phyloP scores from a whole-genome alignment of 1,140 invertebrate genomes.

The Hydropsyche tenuis region DNA sequence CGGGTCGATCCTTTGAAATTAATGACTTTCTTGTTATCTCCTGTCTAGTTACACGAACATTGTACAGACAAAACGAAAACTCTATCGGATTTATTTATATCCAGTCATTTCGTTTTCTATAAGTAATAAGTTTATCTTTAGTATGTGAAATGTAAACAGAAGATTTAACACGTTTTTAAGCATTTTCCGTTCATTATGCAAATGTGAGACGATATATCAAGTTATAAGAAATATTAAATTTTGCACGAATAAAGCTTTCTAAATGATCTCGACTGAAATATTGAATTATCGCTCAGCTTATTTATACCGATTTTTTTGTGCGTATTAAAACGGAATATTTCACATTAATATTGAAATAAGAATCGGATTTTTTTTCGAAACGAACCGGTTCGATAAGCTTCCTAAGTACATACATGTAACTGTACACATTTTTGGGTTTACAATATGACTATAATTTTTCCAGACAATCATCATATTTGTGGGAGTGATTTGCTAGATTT shows the following conservation, averaged over 20 bases:
- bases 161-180: neutral
- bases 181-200: neutral
- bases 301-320: no score
- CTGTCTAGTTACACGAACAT: neutral
- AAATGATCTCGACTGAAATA: neutral
- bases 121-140: neutral
- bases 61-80: neutral
- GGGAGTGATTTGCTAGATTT: no score
- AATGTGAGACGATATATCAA: neutral
- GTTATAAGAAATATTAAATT: no score
- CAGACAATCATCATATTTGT: no score
- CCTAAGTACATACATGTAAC: no score
- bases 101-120: neutral
- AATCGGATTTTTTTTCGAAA: no score
- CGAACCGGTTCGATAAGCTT: no score
- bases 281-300: neutral
- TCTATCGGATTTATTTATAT: neutral
- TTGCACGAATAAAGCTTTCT: neutral
- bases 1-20: constrained; percentile 1
- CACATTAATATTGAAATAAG: no score
- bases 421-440: no score
- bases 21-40: neutral
- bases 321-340: no score
- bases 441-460: no score
- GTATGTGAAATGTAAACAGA: neutral